Conservation (phyloP, 37 sponge, comb jelly and placozoan species). For the Petrosia ficiformis region DNA sequence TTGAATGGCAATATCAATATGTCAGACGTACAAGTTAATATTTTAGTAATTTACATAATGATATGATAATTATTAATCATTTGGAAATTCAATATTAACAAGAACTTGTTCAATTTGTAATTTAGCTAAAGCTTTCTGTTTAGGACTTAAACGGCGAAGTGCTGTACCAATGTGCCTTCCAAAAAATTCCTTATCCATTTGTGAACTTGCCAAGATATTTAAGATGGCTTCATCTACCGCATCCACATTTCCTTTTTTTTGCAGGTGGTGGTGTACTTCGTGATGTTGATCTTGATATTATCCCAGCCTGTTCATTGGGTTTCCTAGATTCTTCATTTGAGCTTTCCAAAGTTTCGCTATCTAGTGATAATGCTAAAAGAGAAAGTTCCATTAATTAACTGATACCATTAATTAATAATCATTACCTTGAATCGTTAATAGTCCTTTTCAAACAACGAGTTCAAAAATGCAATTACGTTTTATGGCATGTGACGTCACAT, state of each 20-base stretch:
- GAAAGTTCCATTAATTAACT: too few relatives aligned
- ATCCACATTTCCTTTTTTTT: not conserved
- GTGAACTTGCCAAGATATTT: not conserved
- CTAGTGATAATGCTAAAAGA: not conserved
- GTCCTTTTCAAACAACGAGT: too few relatives aligned
- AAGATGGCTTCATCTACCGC: not conserved
- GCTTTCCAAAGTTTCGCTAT: not conserved
- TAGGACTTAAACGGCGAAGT: not conserved
- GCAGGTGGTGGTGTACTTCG: not conserved
- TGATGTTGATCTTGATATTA: not conserved
- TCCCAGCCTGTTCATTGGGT: not conserved
- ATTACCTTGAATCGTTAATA: too few relatives aligned
- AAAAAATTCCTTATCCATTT: not conserved
- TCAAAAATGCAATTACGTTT: too few relatives aligned
- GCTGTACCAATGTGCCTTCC: not conserved
- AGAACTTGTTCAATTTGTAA: slow-evolving; percentile 4
- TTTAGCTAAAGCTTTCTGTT: slow-evolving; percentile 2
- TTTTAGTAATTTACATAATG: not conserved
- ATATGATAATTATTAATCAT: not conserved
- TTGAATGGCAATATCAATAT: not conserved
- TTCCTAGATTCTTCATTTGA: not conserved
- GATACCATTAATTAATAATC: too few relatives aligned
- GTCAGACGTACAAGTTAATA: slow-evolving; percentile 1
- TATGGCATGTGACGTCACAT: too few relatives aligned
- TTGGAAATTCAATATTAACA: slow-evolving; percentile 13